phyloP scores from a whole-genome alignment of 2,888 invertebrate species.

The Arctia plantaginis region DNA sequence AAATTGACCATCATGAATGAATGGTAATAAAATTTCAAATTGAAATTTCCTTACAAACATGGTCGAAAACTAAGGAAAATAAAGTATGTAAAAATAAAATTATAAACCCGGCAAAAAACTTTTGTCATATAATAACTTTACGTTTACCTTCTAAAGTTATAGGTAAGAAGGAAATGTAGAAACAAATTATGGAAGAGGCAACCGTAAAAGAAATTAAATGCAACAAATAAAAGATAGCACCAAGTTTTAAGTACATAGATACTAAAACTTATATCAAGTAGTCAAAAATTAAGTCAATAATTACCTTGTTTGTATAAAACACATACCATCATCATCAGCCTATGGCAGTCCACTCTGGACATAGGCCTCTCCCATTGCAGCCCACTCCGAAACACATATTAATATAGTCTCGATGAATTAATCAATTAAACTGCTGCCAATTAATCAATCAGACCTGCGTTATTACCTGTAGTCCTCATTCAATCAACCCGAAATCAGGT shows the following conservation, averaged over 20 bases:
- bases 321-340: no score
- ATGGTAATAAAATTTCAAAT: not conserved
- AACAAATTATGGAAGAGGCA: not conserved
- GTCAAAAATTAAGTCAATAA: no score
- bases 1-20: not conserved
- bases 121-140: not conserved
- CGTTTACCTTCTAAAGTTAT: not conserved
- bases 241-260: not conserved
- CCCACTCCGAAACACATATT: no score
- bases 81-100: not conserved
- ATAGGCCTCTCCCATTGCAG: not conserved
- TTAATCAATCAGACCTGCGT: no score
- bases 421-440: no score
- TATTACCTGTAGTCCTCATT: no score
- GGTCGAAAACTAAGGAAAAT: not conserved
- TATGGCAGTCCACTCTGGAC: no score
- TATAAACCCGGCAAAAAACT: not conserved
- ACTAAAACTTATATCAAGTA: no score
- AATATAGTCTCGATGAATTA: no score
- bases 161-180: not conserved
- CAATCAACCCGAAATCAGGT: no score
- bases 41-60: not conserved
- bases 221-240: not conserved
- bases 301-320: no score
- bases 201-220: not conserved